Conservation (phyloP, 2,113 vertebrate species). For the Austrofundulus limnaeus region DNA sequence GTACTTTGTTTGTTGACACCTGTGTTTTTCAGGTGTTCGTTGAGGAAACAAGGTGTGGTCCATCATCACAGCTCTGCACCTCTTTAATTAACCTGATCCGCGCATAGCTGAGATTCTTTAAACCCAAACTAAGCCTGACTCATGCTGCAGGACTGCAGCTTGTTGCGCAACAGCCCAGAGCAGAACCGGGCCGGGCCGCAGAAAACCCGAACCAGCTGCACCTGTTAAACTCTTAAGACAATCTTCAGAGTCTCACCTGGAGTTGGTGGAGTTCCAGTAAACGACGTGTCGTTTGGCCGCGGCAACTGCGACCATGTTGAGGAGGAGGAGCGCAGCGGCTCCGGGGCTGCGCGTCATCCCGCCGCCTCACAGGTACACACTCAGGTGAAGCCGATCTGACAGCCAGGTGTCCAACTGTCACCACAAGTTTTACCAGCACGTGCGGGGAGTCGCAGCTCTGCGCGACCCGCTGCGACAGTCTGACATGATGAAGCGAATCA, state of each 20-base stretch:
- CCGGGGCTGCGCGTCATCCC: slow-evolving; percentile 72
- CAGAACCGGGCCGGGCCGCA: neutral
- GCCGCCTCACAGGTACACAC: neutral
- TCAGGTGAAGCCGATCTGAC: slow-evolving; percentile 43
- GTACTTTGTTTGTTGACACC: no score
- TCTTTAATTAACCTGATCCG: slow-evolving; percentile 28
- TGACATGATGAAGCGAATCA: slow-evolving; percentile 17
- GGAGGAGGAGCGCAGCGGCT: slow-evolving; percentile 59
- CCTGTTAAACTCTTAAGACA: no score
- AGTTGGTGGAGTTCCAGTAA: slow-evolving; percentile 81
- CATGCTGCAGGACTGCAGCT: slow-evolving; percentile 35
- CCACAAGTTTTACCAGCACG: slow-evolving; percentile 15
- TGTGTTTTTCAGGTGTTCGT: slow-evolving; percentile 9
- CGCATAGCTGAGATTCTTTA: slow-evolving; percentile 60
- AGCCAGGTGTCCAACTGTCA: neutral
- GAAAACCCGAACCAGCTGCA: neutral
- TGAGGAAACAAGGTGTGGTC: neutral
- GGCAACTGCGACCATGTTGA: slow-evolving; percentile 64
- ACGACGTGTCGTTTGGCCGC: slow-evolving; percentile 75
- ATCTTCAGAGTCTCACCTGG: slow-evolving; percentile 74
- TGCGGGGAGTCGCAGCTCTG: slow-evolving; percentile 5
- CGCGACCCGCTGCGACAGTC: slow-evolving; percentile 22
- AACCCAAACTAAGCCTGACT: slow-evolving; percentile 40
- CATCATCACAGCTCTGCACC: neutral
- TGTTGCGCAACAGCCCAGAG: slow-evolving; percentile 54